These are phyloP conservation scores for Crax fasciolata DNA, from an alignment of 2,797 vertebrate genomes.

Conservation along the genomic window DNA sequence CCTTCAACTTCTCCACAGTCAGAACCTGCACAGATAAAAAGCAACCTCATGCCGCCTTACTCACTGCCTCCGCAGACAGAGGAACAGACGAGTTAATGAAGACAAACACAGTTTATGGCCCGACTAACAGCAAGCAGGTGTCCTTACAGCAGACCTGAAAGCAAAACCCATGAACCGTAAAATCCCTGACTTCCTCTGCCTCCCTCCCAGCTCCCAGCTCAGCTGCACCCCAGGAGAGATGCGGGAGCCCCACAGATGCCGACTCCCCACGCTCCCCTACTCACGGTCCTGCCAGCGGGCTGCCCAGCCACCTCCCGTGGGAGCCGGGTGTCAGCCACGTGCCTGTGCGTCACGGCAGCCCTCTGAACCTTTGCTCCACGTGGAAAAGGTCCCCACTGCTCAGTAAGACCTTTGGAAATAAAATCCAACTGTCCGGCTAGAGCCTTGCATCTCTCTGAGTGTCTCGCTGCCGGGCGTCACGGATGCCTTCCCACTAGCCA, in stretches of 20 bases:
- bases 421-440: not conserved
- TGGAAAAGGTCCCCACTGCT: rapidly evolving
- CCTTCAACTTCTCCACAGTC: not conserved
- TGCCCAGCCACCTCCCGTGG: rapidly evolving
- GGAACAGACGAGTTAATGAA: not conserved
- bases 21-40: not conserved
- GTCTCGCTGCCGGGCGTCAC: rapidly evolving
- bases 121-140: not conserved
- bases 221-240: not conserved
- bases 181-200: not conserved
- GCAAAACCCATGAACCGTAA: not conserved
- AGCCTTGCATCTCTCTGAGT: rapidly evolving
- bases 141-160: not conserved
- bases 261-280: not conserved
- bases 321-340: not conserved
- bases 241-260: rapidly evolving
- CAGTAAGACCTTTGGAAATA: rapidly evolving
- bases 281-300: not conserved
- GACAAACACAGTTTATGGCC: not conserved
- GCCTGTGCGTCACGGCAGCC: rapidly evolving
- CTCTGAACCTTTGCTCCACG: not conserved
- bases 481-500: rapidly evolving
- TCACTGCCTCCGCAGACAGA: not conserved
- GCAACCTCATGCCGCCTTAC: not conserved
- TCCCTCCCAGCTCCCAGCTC: not conserved